Evolutionary conservation across 2,888 invertebrate species (phyloP).

Genomic region (Atethmia centrago): DNA sequence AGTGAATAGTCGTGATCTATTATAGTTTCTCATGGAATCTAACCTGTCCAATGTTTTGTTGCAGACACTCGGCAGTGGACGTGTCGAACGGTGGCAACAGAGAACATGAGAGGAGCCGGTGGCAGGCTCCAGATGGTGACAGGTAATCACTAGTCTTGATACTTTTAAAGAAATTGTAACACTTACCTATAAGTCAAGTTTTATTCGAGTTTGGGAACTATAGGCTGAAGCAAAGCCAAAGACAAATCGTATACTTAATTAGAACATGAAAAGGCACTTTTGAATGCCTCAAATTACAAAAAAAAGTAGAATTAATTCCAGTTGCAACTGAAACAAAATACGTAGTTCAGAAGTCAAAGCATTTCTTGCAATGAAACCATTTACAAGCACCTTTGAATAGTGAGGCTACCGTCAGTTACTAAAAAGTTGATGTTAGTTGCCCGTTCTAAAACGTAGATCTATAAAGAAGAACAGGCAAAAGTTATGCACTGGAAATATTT

Average conservation of each 20-base stretch:
- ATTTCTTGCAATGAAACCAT: no score
- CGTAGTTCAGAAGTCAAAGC: no score
- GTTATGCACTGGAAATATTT: no score
- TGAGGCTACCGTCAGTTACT: no score
- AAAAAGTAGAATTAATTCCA: neutral
- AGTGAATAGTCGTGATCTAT: neutral
- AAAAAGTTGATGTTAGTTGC: no score
- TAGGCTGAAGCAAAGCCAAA: neutral
- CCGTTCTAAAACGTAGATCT: no score
- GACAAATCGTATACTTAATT: neutral
- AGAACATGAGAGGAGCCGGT: slow-evolving; percentile 71
- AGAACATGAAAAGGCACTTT: no score
- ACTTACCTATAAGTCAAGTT: neutral
- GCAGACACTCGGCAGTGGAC: slow-evolving; percentile 85
- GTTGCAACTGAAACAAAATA: neutral
- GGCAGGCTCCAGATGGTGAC: slow-evolving; percentile 77
- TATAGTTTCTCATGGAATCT: neutral
- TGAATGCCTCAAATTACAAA: no score
- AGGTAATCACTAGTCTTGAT: slow-evolving; percentile 69
- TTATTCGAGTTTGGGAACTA: neutral
- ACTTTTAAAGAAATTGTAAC: neutral
- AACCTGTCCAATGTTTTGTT: slow-evolving; percentile 59
- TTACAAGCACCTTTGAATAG: no score
- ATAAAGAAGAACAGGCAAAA: no score
- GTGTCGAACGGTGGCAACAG: slow-evolving; percentile 77